Evolutionary conservation across 2,113 vertebrate species (phyloP).

Genomic region (Nettapus auritus): DNA sequence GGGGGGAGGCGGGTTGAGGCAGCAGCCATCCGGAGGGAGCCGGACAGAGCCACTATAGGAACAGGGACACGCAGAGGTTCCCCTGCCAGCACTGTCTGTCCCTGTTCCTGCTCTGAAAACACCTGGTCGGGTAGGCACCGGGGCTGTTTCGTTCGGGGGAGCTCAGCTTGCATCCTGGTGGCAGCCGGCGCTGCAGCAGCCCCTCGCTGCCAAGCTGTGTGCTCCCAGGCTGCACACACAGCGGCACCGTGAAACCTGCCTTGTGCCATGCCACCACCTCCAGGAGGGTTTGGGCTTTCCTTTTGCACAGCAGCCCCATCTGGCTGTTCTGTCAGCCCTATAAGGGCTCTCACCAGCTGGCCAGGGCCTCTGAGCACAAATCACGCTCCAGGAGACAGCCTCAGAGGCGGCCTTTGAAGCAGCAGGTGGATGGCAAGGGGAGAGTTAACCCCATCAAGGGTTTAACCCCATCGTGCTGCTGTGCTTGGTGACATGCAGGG

Average conservation of each 20-base stretch:
- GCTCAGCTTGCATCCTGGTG: background rate
- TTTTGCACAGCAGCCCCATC: background rate
- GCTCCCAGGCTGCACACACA: background rate
- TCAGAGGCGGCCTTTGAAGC: background rate
- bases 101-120: background rate
- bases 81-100: rapidly evolving
- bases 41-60: background rate
- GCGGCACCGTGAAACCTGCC: background rate
- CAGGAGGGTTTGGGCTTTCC: too few species aligned
- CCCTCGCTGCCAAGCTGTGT: background rate
- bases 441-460: background rate
- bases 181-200: background rate
- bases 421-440: background rate
- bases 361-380: background rate
- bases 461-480: background rate
- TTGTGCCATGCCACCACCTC: background rate
- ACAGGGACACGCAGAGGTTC: background rate
- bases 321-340: background rate
- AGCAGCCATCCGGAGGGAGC: background rate
- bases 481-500: background rate
- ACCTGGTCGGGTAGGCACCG: rapidly evolving
- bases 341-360: background rate
- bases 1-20: background rate
- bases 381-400: background rate
- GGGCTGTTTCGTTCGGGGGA: background rate